Percentiles rank a stretch among this genome's conserved stretches.
These are phyloP conservation scores for Phorcus lineatus DNA, from an alignment of 2,888 invertebrate genomes.

Conservation along the genomic window DNA sequence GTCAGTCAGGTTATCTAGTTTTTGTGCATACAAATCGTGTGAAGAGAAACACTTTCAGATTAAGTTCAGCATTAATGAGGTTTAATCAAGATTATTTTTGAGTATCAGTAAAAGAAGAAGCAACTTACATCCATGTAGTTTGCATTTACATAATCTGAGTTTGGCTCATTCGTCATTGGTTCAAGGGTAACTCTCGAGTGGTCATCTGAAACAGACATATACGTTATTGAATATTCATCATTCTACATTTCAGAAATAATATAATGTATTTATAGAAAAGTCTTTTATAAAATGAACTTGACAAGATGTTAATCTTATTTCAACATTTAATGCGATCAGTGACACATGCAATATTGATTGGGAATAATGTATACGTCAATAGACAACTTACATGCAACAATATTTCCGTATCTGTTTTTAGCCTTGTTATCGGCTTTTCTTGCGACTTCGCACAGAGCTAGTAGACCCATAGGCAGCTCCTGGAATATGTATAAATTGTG, in stretches of 20 bases:
- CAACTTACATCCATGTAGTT: constrained; percentile 69
- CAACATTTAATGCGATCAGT: neutral
- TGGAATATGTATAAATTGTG: too few relatives aligned
- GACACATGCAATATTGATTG: neutral
- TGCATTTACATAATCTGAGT: constrained; percentile 70
- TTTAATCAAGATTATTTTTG: neutral
- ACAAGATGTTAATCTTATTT: neutral
- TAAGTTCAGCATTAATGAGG: too few relatives aligned
- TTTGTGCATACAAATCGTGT: too few relatives aligned
- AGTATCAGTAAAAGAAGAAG: too few relatives aligned
- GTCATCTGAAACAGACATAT: constrained; percentile 59
- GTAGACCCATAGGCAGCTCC: constrained; percentile 70
- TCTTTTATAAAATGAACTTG: too few relatives aligned
- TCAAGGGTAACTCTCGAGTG: constrained; percentile 68
- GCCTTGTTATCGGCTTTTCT: constrained; percentile 70
- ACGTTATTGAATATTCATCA: neutral
- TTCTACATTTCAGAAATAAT: neutral
- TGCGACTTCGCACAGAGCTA: constrained; percentile 68
- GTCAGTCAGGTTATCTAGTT: too few relatives aligned
- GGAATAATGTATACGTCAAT: neutral
- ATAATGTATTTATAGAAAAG: too few relatives aligned
- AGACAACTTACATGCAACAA: constrained; percentile 71
- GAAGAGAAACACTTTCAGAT: too few relatives aligned
- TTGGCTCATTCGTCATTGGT: constrained; percentile 59
- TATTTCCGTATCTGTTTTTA: constrained; percentile 75